These are phyloP conservation scores for Hemiscyllium ocellatum DNA, from an alignment of 2,113 vertebrate genomes.

Conservation along the genomic window DNA sequence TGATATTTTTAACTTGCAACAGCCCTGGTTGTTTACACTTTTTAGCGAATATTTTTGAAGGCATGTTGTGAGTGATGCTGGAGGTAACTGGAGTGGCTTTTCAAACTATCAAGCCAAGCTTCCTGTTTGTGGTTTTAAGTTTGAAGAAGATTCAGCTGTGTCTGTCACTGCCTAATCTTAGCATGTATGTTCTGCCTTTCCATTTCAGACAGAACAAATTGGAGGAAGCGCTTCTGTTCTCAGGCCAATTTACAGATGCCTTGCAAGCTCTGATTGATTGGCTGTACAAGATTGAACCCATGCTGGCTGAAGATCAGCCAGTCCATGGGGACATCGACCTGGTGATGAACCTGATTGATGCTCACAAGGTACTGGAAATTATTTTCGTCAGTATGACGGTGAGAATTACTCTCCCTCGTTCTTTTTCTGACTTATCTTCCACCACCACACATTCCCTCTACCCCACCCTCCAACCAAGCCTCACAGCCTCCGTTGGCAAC, in stretches of 20 bases:
- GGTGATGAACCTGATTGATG: constrained; percentile 93
- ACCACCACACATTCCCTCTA: too few relatives aligned
- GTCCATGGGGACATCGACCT: constrained; percentile 94
- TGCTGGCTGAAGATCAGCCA: constrained; percentile 91
- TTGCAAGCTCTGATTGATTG: constrained; percentile 96
- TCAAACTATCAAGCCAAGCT: not conserved
- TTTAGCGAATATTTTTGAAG: not conserved
- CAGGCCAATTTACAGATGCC: constrained; percentile 93
- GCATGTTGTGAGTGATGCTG: not conserved
- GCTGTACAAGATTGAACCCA: constrained; percentile 92
- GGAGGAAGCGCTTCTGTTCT: constrained; percentile 92
- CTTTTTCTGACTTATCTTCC: not conserved
- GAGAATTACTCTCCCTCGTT: not conserved
- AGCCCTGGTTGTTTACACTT: not conserved
- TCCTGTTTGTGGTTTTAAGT: not conserved
- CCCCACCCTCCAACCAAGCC: not conserved
- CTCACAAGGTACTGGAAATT: constrained; percentile 77
- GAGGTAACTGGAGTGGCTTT: not conserved
- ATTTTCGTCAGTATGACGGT: too few relatives aligned
- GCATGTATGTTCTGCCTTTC: not conserved
- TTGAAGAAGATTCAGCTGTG: not conserved
- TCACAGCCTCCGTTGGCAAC: not conserved
- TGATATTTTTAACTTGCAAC: not conserved
- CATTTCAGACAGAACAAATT: constrained; percentile 85
- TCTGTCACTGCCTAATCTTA: not conserved